A percentile compares a stretch with the other conserved stretches of the same genome.
Evolutionary conservation across 2,113 vertebrate genomes (phyloP).

Genomic region (Brienomyrus longianalis): DNA sequence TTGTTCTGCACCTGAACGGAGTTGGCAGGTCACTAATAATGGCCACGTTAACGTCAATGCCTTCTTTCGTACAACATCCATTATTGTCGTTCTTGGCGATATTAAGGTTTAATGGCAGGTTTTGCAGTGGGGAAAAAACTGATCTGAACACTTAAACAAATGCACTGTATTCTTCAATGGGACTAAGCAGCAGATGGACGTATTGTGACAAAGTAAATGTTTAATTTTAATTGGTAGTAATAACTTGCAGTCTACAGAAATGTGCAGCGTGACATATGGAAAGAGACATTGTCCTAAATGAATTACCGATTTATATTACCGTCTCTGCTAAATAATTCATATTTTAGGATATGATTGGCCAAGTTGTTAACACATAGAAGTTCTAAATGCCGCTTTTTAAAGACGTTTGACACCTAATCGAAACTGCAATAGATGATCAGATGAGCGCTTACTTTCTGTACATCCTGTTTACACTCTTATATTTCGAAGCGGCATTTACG

Average conservation of each 20-base stretch:
- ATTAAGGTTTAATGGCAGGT: neutral
- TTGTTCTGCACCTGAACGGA: neutral
- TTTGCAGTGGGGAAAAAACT: neutral
- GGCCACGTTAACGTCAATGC: neutral
- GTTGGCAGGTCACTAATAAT: neutral
- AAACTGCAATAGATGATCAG: neutral
- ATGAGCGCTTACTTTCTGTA: neutral
- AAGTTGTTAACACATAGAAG: neutral
- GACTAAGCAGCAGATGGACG: neutral
- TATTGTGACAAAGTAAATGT: neutral
- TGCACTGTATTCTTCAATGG: neutral
- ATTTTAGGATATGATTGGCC: neutral
- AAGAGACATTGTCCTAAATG: neutral
- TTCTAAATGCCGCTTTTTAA: neutral
- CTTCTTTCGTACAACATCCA: neutral
- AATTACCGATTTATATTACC: neutral
- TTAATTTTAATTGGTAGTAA: neutral
- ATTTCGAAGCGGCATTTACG: neutral
- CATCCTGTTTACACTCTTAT: constrained; percentile 11
- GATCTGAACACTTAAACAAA: neutral
- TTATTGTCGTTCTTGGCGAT: neutral
- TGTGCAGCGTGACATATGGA: neutral
- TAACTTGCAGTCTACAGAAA: neutral
- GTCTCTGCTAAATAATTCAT: neutral
- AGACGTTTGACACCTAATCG: neutral